phyloP scores from a whole-genome alignment of 2,888 invertebrate species.

The Himalopsyche anomala region DNA sequence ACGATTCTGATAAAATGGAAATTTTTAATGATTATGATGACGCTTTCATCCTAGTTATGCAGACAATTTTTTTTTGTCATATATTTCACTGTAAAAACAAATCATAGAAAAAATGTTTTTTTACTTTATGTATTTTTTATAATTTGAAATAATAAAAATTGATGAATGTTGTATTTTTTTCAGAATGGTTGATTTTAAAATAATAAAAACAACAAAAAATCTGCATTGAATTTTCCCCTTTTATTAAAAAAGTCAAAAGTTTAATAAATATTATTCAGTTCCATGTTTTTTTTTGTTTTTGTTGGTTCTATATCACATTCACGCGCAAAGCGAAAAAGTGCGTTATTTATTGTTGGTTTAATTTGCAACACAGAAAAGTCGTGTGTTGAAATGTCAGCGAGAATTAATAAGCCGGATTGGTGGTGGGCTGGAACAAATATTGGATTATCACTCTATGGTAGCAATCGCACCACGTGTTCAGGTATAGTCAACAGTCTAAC shows the following conservation, averaged over 20 bases:
- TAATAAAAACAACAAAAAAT: neutral
- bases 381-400: slow-evolving; percentile 40
- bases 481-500: neutral
- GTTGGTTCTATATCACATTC: neutral
- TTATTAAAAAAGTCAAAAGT: slow-evolving; percentile 9
- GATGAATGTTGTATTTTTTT: no score
- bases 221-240: neutral
- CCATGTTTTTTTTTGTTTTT: neutral
- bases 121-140: no score
- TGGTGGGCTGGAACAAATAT: slow-evolving; percentile 35
- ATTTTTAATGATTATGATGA: no score
- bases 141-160: no score
- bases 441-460: slow-evolving; percentile 37
- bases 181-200: no score
- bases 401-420: slow-evolving; percentile 38
- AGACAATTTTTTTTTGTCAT: no score
- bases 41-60: no score
- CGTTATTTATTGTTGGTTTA: slow-evolving; percentile 42
- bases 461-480: slow-evolving; percentile 31
- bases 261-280: slow-evolving; percentile 25
- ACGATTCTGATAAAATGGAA: no score
- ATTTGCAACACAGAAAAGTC: slow-evolving; percentile 38
- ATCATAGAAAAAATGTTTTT: no score
- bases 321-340: neutral
- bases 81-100: no score